Percentiles rank a stretch among this genome's conserved stretches.
These are phyloP conservation scores for Bilobella aurantiaca DNA, from an alignment of 1,140 invertebrate genomes.

Conservation along the genomic window DNA sequence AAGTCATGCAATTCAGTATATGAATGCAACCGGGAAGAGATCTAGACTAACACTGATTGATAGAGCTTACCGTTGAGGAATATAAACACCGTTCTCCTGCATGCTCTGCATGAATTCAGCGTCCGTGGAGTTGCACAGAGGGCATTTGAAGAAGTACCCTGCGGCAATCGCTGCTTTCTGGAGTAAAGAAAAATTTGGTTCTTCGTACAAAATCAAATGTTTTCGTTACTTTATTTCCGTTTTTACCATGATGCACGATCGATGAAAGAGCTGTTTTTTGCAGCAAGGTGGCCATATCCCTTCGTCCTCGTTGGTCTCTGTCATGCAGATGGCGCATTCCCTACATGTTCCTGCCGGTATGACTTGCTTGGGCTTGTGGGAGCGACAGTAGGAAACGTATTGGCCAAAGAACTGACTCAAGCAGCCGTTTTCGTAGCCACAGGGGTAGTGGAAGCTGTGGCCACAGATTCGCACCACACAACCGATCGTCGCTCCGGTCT, in stretches of 20 bases:
- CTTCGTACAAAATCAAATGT: background rate
- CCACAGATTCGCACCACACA: conserved; percentile 48
- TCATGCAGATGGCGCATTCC: conserved; percentile 42
- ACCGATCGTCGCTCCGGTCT: conserved; percentile 48
- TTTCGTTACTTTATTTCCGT: background rate
- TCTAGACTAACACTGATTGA: background rate
- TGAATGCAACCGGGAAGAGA: conserved; percentile 1
- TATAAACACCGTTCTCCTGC: conserved; percentile 49
- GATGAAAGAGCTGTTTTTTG: conserved; percentile 44
- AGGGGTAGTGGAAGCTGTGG: conserved; percentile 52
- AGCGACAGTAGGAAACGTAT: conserved; percentile 43
- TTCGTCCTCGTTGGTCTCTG: conserved; percentile 35
- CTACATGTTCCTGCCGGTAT: conserved; percentile 4
- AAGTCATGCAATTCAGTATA: background rate
- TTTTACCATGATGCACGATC: conserved; percentile 42
- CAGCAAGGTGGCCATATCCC: conserved; percentile 46
- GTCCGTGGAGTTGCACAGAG: conserved; percentile 53
- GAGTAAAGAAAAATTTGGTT: background rate
- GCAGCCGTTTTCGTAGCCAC: conserved; percentile 47
- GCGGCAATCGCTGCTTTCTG: conserved; percentile 3
- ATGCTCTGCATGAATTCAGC: conserved; percentile 47
- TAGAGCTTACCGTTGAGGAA: conserved; percentile 50
- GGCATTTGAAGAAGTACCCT: conserved; percentile 47
- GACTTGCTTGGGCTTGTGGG: conserved; percentile 12
- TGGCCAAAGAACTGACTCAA: conserved; percentile 49